phyloP scores from a whole-genome alignment of 2,113 vertebrate genomes.

The Cynopterus brachyotis region DNA sequence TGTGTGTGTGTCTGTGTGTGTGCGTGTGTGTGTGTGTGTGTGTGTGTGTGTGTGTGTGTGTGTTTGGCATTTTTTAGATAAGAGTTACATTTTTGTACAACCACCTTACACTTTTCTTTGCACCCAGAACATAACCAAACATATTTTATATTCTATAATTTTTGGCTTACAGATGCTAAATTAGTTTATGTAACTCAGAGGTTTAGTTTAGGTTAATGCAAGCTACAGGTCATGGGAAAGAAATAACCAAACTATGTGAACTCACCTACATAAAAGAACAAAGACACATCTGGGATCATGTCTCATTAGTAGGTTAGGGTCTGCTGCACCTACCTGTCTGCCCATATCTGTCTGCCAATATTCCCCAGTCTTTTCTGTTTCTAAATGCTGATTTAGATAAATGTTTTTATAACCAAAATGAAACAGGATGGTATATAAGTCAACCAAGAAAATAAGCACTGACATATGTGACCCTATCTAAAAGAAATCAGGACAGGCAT shows the following conservation, averaged over 20 bases:
- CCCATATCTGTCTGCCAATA: slow-evolving; percentile 69
- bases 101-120: background rate
- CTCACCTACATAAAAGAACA: slow-evolving; percentile 18
- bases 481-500: slow-evolving; percentile 29
- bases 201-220: slow-evolving; percentile 18
- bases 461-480: background rate
- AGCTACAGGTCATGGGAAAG: background rate
- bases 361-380: slow-evolving; percentile 51
- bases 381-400: slow-evolving; percentile 72
- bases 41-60: background rate
- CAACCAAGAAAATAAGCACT: slow-evolving; percentile 61
- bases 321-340: slow-evolving; percentile 37
- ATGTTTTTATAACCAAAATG: slow-evolving; percentile 71
- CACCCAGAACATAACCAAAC: background rate
- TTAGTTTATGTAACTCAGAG: background rate
- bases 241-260: background rate
- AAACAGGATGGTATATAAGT: slow-evolving; percentile 59
- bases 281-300: slow-evolving; percentile 6
- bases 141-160: background rate
- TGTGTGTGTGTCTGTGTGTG: background rate
- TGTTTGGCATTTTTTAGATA: background rate
- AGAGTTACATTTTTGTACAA: background rate
- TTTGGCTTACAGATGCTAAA: background rate
- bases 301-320: slow-evolving; percentile 62
- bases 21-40: background rate